Evolutionary conservation across 2,888 invertebrate genomes (phyloP).

Genomic region (Drosophila lacicola): DNA sequence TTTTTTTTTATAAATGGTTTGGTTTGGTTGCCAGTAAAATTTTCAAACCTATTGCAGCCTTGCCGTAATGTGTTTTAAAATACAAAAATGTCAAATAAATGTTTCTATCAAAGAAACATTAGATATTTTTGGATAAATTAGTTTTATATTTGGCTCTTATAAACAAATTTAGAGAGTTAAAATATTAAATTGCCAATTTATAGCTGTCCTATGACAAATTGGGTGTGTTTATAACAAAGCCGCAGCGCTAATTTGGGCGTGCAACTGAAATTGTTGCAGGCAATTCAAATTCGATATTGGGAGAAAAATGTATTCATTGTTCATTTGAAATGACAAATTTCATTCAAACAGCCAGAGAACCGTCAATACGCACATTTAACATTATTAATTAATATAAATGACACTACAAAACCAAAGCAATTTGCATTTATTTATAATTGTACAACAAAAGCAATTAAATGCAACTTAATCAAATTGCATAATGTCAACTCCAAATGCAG

Average conservation of each 20-base stretch:
- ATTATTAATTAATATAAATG: constrained; percentile 70
- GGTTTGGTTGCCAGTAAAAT: too few relatives aligned
- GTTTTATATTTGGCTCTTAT: too few relatives aligned
- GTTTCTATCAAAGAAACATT: too few relatives aligned
- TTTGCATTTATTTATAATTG: constrained; percentile 66
- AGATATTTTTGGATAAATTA: too few relatives aligned
- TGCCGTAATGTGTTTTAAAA: too few relatives aligned
- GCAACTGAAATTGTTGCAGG: constrained; percentile 15
- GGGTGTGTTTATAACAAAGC: constrained; percentile 17
- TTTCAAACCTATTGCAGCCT: too few relatives aligned
- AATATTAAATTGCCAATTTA: neutral
- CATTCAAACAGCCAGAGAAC: constrained; percentile 35
- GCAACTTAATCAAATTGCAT: constrained; percentile 74
- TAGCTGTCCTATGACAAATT: neutral
- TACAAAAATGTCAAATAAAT: too few relatives aligned
- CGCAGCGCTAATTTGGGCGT: constrained; percentile 37
- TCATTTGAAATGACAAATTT: constrained; percentile 39
- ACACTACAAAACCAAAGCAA: constrained; percentile 54
- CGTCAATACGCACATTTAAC: constrained; percentile 45
- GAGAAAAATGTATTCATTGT: constrained; percentile 33
- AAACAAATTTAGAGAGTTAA: neutral
- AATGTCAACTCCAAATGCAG: constrained; percentile 69
- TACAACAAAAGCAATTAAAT: constrained; percentile 72
- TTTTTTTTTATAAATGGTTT: too few relatives aligned
- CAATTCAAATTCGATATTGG: constrained; percentile 14